Evolutionary conservation across 1,140 invertebrate genomes (phyloP).

Genomic region (Pollicipes pollicipes): DNA sequence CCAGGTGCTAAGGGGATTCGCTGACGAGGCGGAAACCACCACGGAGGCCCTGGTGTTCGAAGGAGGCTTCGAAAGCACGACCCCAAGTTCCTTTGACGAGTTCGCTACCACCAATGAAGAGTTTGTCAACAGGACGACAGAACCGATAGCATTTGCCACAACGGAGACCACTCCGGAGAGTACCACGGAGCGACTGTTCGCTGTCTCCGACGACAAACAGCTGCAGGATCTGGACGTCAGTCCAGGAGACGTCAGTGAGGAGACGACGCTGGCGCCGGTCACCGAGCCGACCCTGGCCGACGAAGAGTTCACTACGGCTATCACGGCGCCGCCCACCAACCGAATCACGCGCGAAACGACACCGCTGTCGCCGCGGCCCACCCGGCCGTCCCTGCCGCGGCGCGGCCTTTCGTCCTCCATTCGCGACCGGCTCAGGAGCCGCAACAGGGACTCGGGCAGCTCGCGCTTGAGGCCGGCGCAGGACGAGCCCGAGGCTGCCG

Average conservation of each 20-base stretch:
- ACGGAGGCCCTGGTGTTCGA: slow-evolving; percentile 4
- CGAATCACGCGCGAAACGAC: not conserved
- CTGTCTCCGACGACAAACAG: not conserved
- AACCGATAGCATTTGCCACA: too few species aligned
- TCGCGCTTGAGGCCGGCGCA: too few species aligned
- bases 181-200: not conserved
- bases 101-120: too few species aligned
- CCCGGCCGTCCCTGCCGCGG: not conserved
- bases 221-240: not conserved
- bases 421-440: not conserved
- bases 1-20: slow-evolving; percentile 8
- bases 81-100: too few species aligned
- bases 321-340: slow-evolving; percentile 3
- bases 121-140: too few species aligned
- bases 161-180: not conserved
- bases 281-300: slow-evolving; percentile 6
- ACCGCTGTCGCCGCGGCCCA: not conserved
- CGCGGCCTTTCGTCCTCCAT: not conserved
- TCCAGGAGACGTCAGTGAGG: not conserved
- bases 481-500: not conserved
- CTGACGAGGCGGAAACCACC: slow-evolving; percentile 9
- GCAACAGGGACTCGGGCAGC: not conserved
- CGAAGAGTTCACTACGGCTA: slow-evolving; percentile 6
- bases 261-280: slow-evolving; percentile 2
- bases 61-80: too few species aligned